Evolutionary conservation across 2,113 vertebrate species (phyloP).

Genomic region (Pollachius pollachius): DNA sequence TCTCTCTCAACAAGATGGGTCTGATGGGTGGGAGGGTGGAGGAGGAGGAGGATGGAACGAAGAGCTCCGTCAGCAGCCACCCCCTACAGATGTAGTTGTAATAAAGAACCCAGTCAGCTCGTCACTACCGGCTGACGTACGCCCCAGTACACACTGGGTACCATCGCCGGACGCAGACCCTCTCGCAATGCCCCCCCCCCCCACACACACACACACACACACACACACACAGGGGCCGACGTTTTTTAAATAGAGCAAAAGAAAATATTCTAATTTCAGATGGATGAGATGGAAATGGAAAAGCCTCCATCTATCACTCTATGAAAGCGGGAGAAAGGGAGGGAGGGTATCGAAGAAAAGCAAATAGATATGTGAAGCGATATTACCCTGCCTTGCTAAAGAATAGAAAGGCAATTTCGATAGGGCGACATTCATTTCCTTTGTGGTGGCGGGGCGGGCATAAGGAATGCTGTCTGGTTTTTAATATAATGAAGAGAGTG

Average conservation of each 20-base stretch:
- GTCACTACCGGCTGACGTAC: too few species aligned
- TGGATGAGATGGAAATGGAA: background rate
- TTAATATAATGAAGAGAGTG: slow-evolving; percentile 44
- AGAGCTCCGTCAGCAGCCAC: too few species aligned
- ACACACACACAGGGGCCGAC: background rate
- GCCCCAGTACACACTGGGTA: too few species aligned
- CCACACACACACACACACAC: too few species aligned
- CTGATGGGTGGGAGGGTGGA: too few species aligned
- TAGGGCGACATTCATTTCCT: slow-evolving; percentile 59
- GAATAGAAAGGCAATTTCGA: slow-evolving; percentile 44
- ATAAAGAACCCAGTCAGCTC: too few species aligned
- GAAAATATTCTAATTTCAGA: too few species aligned
- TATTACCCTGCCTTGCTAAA: slow-evolving; percentile 25
- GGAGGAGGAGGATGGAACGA: too few species aligned
- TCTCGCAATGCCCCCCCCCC: too few species aligned
- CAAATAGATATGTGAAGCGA: slow-evolving; percentile 32
- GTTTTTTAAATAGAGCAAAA: too few species aligned
- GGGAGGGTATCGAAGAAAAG: slow-evolving; percentile 5
- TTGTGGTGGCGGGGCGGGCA: slow-evolving; percentile 39
- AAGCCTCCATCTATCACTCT: slow-evolving; percentile 4
- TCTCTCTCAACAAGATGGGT: slow-evolving; percentile 46
- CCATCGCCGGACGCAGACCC: too few species aligned
- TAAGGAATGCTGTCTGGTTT: slow-evolving; percentile 41
- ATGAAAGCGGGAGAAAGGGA: slow-evolving; percentile 12
- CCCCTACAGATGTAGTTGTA: too few species aligned